A percentile compares a stretch with the other conserved stretches of the same genome.
phyloP scores from a whole-genome alignment of 2,888 invertebrate genomes.

The Salticus scenicus region DNA sequence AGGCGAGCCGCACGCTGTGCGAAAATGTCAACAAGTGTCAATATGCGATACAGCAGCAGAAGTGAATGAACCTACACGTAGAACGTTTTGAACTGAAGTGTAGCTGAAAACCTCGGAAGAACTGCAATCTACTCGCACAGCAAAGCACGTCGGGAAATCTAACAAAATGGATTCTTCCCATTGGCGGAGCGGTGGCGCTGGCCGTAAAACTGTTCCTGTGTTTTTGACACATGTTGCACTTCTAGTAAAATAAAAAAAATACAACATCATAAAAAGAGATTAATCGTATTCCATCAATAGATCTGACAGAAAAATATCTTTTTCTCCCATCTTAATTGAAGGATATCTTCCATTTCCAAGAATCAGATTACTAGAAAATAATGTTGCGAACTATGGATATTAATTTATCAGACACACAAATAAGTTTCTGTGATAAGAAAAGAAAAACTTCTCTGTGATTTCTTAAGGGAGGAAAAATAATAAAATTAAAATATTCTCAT shows the following conservation, averaged over 20 bases:
- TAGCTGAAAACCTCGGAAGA: constrained; percentile 27
- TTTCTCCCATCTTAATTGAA: too few relatives aligned
- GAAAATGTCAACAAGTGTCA: constrained; percentile 19
- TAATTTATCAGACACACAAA: too few relatives aligned
- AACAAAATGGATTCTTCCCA: constrained; percentile 30
- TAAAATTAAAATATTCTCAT: too few relatives aligned
- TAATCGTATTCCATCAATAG: constrained; percentile 43
- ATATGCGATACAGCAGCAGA: neutral
- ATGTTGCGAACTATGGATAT: too few relatives aligned
- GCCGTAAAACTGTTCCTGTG: constrained; percentile 48
- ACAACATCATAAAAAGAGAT: constrained; percentile 16
- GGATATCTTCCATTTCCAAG: too few relatives aligned
- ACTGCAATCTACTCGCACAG: constrained; percentile 25
- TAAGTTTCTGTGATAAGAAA: too few relatives aligned
- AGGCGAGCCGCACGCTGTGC: neutral
- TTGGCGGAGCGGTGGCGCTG: constrained; percentile 57
- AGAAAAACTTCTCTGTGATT: too few relatives aligned
- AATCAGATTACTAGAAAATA: too few relatives aligned
- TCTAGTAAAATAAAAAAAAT: neutral
- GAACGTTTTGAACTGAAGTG: constrained; percentile 29
- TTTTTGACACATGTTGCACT: constrained; percentile 68
- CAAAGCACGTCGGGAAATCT: constrained; percentile 52
- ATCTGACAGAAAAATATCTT: constrained; percentile 29
- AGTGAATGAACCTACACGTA: neutral
- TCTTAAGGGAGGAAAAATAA: too few relatives aligned